Conservation (phyloP, 2,113 vertebrate species). For the Rhinoderma darwinii region DNA sequence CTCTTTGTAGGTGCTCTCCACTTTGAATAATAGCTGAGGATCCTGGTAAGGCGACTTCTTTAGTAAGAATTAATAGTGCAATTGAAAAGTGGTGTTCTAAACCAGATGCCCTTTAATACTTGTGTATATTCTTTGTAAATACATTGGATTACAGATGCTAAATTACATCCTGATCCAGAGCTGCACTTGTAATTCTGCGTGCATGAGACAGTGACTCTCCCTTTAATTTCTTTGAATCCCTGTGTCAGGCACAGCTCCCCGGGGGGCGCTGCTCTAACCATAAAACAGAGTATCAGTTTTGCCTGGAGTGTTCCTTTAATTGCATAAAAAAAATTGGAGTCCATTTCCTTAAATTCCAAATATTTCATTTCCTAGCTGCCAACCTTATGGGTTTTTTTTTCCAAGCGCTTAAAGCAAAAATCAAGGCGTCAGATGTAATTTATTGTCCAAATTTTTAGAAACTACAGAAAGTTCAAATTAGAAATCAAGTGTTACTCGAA, state of each 20-base stretch:
- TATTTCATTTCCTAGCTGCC: slow-evolving; percentile 28
- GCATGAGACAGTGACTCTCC: too few relatives aligned
- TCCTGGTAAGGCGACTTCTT: too few relatives aligned
- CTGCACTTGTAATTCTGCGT: too few relatives aligned
- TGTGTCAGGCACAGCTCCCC: not conserved
- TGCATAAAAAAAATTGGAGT: not conserved
- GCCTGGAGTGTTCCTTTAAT: not conserved
- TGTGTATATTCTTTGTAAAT: too few relatives aligned
- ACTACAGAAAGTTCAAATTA: not conserved
- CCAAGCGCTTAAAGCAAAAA: not conserved
- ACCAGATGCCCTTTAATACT: too few relatives aligned
- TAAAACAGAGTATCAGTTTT: not conserved
- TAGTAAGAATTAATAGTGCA: too few relatives aligned
- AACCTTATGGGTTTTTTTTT: not conserved
- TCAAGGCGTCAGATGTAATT: slow-evolving; percentile 24
- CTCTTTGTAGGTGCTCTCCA: too few relatives aligned
- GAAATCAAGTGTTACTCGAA: not conserved
- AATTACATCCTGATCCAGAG: too few relatives aligned
- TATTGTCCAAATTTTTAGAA: not conserved
- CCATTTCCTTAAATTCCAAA: slow-evolving; percentile 17
- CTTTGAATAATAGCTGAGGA: too few relatives aligned
- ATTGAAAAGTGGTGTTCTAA: too few relatives aligned
- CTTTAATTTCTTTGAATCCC: too few relatives aligned
- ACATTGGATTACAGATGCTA: too few relatives aligned
- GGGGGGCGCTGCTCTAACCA: not conserved